phyloP scores from a whole-genome alignment of 1,140 invertebrate genomes.

The Trinorchestia longiramus region DNA sequence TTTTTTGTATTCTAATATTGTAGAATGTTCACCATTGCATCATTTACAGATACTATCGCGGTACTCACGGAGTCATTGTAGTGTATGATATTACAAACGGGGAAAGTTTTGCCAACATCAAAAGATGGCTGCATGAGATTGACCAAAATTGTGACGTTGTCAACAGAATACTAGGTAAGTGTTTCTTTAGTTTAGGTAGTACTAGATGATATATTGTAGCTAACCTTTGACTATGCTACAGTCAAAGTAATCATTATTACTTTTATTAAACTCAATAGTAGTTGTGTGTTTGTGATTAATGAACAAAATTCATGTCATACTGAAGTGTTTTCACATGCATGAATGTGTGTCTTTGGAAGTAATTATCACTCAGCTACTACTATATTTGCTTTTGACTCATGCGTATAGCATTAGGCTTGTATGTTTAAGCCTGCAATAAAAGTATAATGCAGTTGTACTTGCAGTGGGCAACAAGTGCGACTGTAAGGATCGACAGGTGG shows the following conservation, averaged over 20 bases:
- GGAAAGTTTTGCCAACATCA: slow-evolving; percentile 99
- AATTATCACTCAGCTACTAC: background rate
- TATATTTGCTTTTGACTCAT: background rate
- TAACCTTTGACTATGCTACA: background rate
- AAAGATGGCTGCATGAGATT: slow-evolving; percentile 97
- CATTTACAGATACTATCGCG: slow-evolving; percentile 90
- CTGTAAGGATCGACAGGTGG: slow-evolving; percentile 95
- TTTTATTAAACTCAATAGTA: background rate
- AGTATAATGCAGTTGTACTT: background rate
- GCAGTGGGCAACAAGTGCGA: slow-evolving; percentile 99
- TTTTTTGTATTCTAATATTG: no score
- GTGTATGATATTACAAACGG: slow-evolving; percentile 99
- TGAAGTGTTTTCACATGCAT: background rate
- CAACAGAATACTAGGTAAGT: slow-evolving; percentile 94
- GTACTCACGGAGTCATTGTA: slow-evolving; percentile 98
- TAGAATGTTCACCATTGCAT: background rate
- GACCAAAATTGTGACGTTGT: slow-evolving; percentile 99
- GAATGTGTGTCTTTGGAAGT: background rate
- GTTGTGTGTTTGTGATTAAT: background rate
- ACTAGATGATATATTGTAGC: background rate
- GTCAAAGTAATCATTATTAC: background rate
- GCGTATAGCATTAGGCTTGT: no score
- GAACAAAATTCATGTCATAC: background rate
- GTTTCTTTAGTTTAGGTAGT: background rate
- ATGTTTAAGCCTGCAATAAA: background rate